Conservation (phyloP, 2,113 vertebrate genomes). For the Galeopterus variegatus region DNA sequence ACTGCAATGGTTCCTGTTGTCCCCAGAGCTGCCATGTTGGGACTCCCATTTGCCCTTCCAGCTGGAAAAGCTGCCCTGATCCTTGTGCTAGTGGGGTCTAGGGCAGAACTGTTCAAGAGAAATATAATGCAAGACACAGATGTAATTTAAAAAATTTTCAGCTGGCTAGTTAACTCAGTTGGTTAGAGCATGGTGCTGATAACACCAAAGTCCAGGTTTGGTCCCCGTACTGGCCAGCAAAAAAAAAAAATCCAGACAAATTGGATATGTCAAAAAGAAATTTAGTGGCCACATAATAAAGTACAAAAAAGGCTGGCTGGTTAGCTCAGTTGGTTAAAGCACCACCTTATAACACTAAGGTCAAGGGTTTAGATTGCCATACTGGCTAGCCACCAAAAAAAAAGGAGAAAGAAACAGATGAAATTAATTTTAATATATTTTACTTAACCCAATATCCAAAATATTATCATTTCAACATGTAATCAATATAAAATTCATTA, state of each 20-base stretch:
- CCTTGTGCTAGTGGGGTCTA: neutral
- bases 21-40: neutral
- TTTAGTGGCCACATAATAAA: slow-evolving; percentile 1
- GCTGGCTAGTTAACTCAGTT: too few species aligned
- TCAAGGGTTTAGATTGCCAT: too few species aligned
- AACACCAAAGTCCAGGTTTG: too few species aligned
- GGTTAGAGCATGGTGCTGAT: too few species aligned
- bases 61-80: neutral
- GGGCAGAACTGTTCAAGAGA: neutral
- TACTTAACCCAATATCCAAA: slow-evolving; percentile 47
- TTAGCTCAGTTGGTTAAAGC: too few species aligned
- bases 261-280: too few species aligned
- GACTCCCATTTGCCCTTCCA: neutral
- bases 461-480: slow-evolving; percentile 47
- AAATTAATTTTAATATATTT: slow-evolving; percentile 64
- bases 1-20: neutral
- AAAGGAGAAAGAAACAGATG: slow-evolving; percentile 2
- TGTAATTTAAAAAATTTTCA: slow-evolving; percentile 11
- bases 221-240: too few species aligned
- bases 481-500: slow-evolving; percentile 67
- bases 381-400: too few species aligned
- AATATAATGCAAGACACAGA: slow-evolving; percentile 30
- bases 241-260: too few species aligned
- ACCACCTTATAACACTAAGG: too few species aligned
- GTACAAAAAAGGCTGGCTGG: neutral